phyloP scores from a whole-genome alignment of 2,797 vertebrate species.

The Gastrophryne carolinensis region DNA sequence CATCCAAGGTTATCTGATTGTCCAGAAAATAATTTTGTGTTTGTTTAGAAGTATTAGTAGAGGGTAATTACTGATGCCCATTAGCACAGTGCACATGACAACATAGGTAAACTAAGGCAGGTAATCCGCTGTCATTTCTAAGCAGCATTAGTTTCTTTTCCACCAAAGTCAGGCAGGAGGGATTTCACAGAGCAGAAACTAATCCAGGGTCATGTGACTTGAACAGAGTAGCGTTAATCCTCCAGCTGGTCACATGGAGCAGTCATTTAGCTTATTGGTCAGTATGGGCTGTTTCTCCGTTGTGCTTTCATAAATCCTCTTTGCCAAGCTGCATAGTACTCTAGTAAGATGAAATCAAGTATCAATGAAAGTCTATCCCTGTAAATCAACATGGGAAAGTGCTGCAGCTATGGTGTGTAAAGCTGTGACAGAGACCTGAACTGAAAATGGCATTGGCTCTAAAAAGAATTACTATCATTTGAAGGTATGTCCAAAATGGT shows the following conservation, averaged over 20 bases:
- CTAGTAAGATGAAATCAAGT: neutral
- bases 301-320: slow-evolving; percentile 57
- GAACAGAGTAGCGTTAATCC: slow-evolving; percentile 52
- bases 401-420: neutral
- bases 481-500: too few relatives aligned
- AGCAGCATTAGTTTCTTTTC: slow-evolving; percentile 48
- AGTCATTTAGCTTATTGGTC: slow-evolving; percentile 57
- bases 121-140: slow-evolving; percentile 41
- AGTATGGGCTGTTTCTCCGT: slow-evolving; percentile 53
- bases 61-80: neutral
- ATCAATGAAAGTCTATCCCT: slow-evolving; percentile 16
- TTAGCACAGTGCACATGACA: neutral
- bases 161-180: slow-evolving; percentile 58
- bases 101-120: slow-evolving; percentile 19
- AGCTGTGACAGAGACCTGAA: neutral
- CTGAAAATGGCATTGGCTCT: too few relatives aligned
- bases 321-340: slow-evolving; percentile 39
- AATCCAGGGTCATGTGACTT: slow-evolving; percentile 59
- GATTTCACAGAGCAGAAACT: slow-evolving; percentile 60
- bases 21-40: too few relatives aligned
- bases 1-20: too few relatives aligned
- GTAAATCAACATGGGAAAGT: neutral
- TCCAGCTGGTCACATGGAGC: slow-evolving; percentile 45
- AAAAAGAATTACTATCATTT: too few relatives aligned
- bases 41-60: neutral